Evolutionary conservation across 2,113 vertebrate genomes (phyloP), one percentile per base, ranked within the genome.

Genomic region (Gnathonemus echidnorhynchus): DNA sequence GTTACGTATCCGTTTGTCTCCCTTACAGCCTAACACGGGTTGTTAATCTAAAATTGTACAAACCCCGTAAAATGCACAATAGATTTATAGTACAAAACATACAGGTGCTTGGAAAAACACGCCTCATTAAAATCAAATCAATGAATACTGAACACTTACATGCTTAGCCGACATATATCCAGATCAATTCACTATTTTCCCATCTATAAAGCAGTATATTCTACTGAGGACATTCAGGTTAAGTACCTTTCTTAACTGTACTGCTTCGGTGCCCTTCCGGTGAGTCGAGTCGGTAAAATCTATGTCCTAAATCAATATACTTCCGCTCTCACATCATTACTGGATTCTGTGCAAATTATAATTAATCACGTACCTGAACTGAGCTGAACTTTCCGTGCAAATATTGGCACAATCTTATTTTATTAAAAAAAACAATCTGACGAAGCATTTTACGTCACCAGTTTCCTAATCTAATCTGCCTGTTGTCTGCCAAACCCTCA

Each of bases 261-360:
- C 74, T 27, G 35, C 31, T 80, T 80, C 74, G 39, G 5, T 80
- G 74, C 74, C 74, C 74, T 80, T 80, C 31, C 74, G 74, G 74
- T 42, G 31, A 80, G 74, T 80, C 74, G 74, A 19, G 39, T 80
- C 74, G 74, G 74, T 42, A 80, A 80, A 80, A 80, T 80, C 74
- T 80, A 80, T 80, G 74, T 80, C 74, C 15, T 80, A 80, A 80
- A 80, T 85, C 83, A 85, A 48, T 85, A 85, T 46, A 45, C 39
- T 85, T 42, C 45, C 83, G 45, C 83, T 48, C 17, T 45, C 45
- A 85, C 83, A 85, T 45, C 45, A 85, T n/a, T 85, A 85, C 83
- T 85, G 45, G 83, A 85, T 24, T 85, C 83, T 46, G 42, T n/a
- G 83, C 45, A 45, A 46, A 85, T 85, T 48, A 48, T 85, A 48